Conservation (phyloP, 2,113 vertebrate species). For the Choloepus hoffmanni region DNA sequence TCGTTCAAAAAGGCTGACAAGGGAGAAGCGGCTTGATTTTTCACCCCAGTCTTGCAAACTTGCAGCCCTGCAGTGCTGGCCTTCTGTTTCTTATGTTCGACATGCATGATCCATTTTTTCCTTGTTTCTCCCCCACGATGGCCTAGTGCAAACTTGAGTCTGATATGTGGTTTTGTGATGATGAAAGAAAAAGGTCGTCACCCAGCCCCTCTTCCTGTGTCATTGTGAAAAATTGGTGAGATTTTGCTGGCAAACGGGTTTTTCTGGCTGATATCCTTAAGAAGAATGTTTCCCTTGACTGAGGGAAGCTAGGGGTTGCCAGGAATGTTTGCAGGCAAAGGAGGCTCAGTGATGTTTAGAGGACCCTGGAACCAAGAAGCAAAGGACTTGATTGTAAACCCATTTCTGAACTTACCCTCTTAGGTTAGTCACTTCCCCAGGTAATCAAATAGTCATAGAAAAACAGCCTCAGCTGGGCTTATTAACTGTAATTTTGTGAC, state of each 20-base stretch:
- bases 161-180: rapidly evolving
- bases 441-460: not conserved
- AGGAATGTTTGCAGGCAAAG: constrained; percentile 61
- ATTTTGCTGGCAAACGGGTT: constrained; percentile 73
- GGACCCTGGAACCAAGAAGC: not conserved
- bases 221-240: constrained; percentile 42
- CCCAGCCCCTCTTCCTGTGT: not conserved
- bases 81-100: not conserved
- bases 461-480: not conserved
- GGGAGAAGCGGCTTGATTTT: not conserved
- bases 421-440: too few species aligned
- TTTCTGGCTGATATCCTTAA: constrained; percentile 73
- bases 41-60: not conserved
- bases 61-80: not conserved
- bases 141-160: rapidly evolving
- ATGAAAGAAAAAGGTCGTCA: not conserved
- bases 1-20: constrained; percentile 43
- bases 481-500: not conserved
- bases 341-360: not conserved
- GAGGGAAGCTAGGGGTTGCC: constrained; percentile 52
- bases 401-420: not conserved
- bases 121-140: rapidly evolving
- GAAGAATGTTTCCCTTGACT: constrained; percentile 62
- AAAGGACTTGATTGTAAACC: not conserved
- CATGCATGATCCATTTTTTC: not conserved